phyloP scores from a whole-genome alignment of 2,888 invertebrate species.

The Tetranychus piercei region DNA sequence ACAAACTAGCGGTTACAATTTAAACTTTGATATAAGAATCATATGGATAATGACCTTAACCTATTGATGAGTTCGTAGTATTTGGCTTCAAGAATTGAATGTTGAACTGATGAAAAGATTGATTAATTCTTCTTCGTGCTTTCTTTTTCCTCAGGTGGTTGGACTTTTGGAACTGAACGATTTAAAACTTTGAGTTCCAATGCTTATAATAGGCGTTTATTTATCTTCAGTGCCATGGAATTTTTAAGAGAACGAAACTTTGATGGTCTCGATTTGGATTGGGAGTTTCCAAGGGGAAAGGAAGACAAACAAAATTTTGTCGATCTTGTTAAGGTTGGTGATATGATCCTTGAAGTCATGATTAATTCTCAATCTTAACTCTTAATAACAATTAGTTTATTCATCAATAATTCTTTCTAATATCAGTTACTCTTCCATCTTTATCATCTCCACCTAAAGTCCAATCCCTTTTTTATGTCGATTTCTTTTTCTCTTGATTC shows the following conservation, averaged over 20 bases:
- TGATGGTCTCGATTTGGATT: slow-evolving; percentile 39
- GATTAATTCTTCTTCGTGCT: background rate
- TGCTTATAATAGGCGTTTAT: slow-evolving; percentile 70
- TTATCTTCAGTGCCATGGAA: slow-evolving; percentile 79
- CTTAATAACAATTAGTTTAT: background rate
- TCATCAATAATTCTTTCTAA: background rate
- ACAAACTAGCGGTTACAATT: no score
- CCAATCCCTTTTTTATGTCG: background rate
- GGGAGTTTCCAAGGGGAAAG: slow-evolving; percentile 81
- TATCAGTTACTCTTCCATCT: background rate
- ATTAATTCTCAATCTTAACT: no score
- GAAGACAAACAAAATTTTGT: slow-evolving; percentile 85
- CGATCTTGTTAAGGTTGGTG: slow-evolving; percentile 57
- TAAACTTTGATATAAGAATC: no score
- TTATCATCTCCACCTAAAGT: background rate
- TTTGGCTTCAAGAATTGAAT: background rate
- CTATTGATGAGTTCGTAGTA: no score
- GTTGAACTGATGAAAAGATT: background rate
- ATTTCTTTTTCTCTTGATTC: background rate
- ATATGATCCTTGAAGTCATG: background rate
- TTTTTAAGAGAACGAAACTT: slow-evolving; percentile 54
- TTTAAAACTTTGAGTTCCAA: slow-evolving; percentile 78
- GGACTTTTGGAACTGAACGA: slow-evolving; percentile 91
- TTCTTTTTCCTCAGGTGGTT: slow-evolving; percentile 47
- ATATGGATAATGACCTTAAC: no score